Evolutionary conservation across 2,113 vertebrate genomes (phyloP), one percentile per base, ranked within the genome.

Genomic region (Megaceryle torquata): DNA sequence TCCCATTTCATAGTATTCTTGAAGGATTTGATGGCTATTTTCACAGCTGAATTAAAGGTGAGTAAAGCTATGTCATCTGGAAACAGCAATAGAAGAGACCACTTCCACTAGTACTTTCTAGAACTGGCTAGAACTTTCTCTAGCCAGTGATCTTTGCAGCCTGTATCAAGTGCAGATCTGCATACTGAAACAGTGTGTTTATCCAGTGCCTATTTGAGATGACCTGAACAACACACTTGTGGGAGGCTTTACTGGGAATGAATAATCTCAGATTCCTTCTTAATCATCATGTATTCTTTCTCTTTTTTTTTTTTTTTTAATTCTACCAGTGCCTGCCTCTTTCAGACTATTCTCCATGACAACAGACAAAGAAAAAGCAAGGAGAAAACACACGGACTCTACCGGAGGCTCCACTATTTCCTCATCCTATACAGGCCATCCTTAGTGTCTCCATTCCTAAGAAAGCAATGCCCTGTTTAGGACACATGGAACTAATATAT

Each of bases 261-360:
- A 93, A 93, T 86, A 88, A 95, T 65, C 29, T n/a, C 68, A 78
- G 72, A 37, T 10, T 90, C 53, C 57, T 76, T 26, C 35, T 78
- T 94, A 88, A 78, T 79, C 65, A 64, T 61, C 25, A 37, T 0
- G 1, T 65, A 53, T 43, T 60, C 15, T 63, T 92, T 54, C 7
- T 2, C 1, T 0, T 8, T 29, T 41, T 2, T 0, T 0, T 8
- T 33, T 10, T 14, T 31, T 48, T 44, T 3, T 21, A 25, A 68
- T 86, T 86, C 50, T 87, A 37, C 28, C 70, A 41, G 31, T 70
- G 80, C 33, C 41, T 89, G 3, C 17, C 19, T 57, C 37, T 82
- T 43, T 71, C 80, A 48, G 76, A 53, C 88, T 93, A 37, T 53
- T 95, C 92, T 94, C 96, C 96, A 97, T 96, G 95, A 96, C 95